Conservation (phyloP, 2,113 vertebrate genomes). For the Lonchura striata region DNA sequence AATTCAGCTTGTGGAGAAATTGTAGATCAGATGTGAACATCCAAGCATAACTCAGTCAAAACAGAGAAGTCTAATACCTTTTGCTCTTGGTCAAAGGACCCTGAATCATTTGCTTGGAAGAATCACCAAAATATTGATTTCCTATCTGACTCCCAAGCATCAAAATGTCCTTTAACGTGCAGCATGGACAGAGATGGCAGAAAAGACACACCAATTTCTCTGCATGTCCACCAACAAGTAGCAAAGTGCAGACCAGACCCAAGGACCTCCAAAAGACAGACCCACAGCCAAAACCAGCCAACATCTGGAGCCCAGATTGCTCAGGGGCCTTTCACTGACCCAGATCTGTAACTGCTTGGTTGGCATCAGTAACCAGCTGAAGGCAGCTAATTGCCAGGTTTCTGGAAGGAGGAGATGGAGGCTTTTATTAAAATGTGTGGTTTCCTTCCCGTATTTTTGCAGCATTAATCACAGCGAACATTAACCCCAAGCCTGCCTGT, state of each 20-base stretch:
- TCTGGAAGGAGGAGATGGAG: conserved; percentile 30
- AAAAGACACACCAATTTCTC: neutral
- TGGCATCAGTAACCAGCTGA: conserved; percentile 43
- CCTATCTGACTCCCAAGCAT: neutral
- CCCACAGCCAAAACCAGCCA: neutral
- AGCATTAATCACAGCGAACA: neutral
- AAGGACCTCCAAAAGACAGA: neutral
- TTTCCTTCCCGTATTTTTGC: conserved; percentile 47
- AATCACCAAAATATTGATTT: neutral
- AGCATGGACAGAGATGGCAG: neutral
- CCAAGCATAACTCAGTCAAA: neutral
- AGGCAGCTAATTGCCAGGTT: conserved; percentile 47
- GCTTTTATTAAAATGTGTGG: conserved; percentile 37
- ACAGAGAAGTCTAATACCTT: neutral
- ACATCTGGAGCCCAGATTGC: neutral
- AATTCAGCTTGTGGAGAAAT: neutral
- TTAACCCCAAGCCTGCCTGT: conserved; percentile 20
- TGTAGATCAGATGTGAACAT: neutral
- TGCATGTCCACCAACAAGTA: neutral
- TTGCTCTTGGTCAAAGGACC: neutral
- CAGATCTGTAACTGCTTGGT: neutral
- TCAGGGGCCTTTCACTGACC: conserved; percentile 28
- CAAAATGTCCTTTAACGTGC: neutral
- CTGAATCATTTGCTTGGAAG: neutral
- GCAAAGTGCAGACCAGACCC: neutral